Evolutionary conservation across 2,888 invertebrate species (phyloP), one percentile per base, ranked within the genome.

Genomic region (Cantharis lateralis): DNA sequence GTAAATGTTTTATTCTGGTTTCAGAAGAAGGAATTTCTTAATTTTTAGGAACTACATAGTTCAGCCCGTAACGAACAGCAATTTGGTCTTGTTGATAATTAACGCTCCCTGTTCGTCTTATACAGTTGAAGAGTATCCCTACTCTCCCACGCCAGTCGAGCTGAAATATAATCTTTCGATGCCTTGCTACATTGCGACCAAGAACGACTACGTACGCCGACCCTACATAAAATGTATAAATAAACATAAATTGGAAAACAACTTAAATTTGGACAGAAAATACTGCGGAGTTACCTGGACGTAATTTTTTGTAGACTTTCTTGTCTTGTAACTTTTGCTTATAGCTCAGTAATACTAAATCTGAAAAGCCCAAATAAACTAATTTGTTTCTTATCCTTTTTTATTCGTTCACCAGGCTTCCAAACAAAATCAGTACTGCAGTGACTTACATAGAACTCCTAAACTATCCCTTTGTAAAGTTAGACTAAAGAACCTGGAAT

Each of bases 81-180:
- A 96, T 86, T 91, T 96, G 89, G 86, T 96, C 75, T 89, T 96
- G 83, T 88, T 96, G 68, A 94, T 95, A 16, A 92, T 95, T n/a
- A 93, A 95, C 84, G 90, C 89, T 16, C 88, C 91, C 77, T 95
- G 94, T 84, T 83, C 84, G 26, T 79, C 83, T 18, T 84, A 84
- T 64, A 84, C 84, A 15, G 79, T 81, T 13, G 81, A 84, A 62
- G 80, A 81, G 3, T 83, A 84, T 71, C 78, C 81, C 7, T 84
- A 83, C 16, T 85, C 84, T 26, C 85, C 86, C 11, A 85, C 84
- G 28, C 87, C 88, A 9, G 82, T 81, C 62, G 87, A 87, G 79
- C 86, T 88, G 48, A 81, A 81, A 48, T 88, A 88, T 78, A 82
- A 83, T 16, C 15, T 80, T 72, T 76, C 83, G 1, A 79, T 87